Conservation (phyloP, 2,888 invertebrate genomes). For the Pandemis heparana region DNA sequence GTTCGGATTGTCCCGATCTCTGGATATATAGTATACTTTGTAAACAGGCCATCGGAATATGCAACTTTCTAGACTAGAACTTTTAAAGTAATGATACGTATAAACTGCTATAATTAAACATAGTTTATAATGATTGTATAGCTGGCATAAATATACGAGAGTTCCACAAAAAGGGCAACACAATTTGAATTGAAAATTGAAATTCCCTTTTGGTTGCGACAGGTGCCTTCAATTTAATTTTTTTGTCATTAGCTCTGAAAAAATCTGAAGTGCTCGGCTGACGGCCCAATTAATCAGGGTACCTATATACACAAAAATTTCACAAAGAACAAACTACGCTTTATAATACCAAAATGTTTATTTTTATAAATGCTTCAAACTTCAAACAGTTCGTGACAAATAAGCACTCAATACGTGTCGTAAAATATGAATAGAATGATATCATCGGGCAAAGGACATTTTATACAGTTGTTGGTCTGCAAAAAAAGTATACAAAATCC, state of each 20-base stretch:
- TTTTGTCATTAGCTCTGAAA: no score
- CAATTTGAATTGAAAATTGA: no score
- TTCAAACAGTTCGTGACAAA: constrained; percentile 13
- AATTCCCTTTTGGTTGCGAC: no score
- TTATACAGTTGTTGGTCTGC: not conserved
- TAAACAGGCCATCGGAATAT: constrained; percentile 20
- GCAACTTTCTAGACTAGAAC: not conserved
- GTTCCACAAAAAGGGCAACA: no score
- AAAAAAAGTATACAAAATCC: constrained; percentile 10
- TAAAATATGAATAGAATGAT: not conserved
- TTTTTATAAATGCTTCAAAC: constrained; percentile 9
- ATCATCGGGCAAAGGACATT: constrained; percentile 9
- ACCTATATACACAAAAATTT: not conserved
- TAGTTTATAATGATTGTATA: no score
- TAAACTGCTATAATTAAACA: not conserved
- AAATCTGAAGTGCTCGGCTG: no score
- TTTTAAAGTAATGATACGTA: not conserved
- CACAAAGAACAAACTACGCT: not conserved
- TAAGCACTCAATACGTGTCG: constrained; percentile 17
- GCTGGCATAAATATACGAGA: no score
- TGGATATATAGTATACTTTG: constrained; percentile 31
- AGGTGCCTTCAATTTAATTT: no score
- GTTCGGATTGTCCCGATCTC: constrained; percentile 36
- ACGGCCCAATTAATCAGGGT: no score
- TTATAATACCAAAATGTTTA: constrained; percentile 18